Conservation (phyloP, 2,888 invertebrate genomes). For the Zonitis immaculata region DNA sequence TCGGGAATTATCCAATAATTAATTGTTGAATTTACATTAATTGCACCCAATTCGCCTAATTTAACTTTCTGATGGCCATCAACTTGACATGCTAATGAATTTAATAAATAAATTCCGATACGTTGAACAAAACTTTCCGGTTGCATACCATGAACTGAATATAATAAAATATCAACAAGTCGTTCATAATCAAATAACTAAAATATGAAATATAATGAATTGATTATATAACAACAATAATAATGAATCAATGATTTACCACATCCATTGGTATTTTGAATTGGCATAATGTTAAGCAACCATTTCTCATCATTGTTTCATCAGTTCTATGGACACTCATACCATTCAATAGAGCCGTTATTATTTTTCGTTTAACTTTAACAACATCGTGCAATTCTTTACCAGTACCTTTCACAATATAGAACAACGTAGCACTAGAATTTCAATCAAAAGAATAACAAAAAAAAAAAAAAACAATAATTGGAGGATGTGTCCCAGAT, state of each 20-base stretch:
- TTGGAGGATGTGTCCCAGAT: too few relatives aligned
- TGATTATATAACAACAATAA: background rate
- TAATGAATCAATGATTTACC: slow-evolving; percentile 56
- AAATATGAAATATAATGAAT: background rate
- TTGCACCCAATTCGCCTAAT: slow-evolving; percentile 85
- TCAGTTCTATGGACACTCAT: slow-evolving; percentile 84
- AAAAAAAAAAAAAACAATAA: too few relatives aligned
- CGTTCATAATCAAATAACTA: slow-evolving; percentile 88
- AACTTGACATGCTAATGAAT: slow-evolving; percentile 94
- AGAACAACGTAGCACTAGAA: slow-evolving; percentile 86
- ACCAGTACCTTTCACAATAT: slow-evolving; percentile 86
- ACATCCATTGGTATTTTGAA: slow-evolving; percentile 94
- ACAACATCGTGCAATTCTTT: slow-evolving; percentile 63
- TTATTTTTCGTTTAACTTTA: slow-evolving; percentile 71
- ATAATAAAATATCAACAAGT: slow-evolving; percentile 75
- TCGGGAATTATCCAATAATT: too few relatives aligned
- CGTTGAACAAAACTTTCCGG: slow-evolving; percentile 91
- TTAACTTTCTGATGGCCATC: slow-evolving; percentile 89
- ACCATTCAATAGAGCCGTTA: slow-evolving; percentile 77
- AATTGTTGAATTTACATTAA: slow-evolving; percentile 67
- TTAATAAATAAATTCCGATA: slow-evolving; percentile 90
- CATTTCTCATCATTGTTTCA: slow-evolving; percentile 94
- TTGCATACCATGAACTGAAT: slow-evolving; percentile 74
- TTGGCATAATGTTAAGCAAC: slow-evolving; percentile 90
- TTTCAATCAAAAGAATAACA: too few relatives aligned